phyloP scores from a whole-genome alignment of 2,888 invertebrate species.

The Pseudococcus viburni region DNA sequence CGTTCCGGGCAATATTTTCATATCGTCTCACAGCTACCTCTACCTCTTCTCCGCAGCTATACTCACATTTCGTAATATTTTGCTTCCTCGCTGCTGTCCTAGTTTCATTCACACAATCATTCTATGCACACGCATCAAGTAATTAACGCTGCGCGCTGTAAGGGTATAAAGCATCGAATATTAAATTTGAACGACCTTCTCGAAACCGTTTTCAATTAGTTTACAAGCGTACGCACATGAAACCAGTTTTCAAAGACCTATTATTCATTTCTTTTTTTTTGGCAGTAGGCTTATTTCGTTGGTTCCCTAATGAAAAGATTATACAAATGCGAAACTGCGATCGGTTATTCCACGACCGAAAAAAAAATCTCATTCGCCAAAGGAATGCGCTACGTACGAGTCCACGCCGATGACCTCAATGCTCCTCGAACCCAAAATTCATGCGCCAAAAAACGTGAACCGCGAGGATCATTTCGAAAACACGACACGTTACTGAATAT shows the following conservation, averaged over 20 bases:
- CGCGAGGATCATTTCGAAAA: neutral
- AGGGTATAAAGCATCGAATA: neutral
- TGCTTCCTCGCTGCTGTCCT: neutral
- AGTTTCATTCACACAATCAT: conserved; percentile 12
- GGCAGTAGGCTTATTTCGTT: conserved; percentile 44
- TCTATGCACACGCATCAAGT: neutral
- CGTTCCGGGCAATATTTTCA: too few relatives aligned
- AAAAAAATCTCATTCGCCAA: conserved; percentile 2
- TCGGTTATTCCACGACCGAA: neutral
- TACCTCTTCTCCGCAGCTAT: neutral
- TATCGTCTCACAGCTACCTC: neutral
- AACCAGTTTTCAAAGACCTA: conserved; percentile 24
- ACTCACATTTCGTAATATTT: conserved; percentile 8
- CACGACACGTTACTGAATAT: conserved; percentile 1
- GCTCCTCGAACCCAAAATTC: neutral
- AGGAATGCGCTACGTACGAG: neutral
- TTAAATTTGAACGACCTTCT: conserved; percentile 49
- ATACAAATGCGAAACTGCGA: conserved; percentile 6
- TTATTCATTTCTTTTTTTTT: conserved; percentile 41
- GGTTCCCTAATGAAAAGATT: conserved; percentile 24
- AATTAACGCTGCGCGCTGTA: neutral
- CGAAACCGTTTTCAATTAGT: conserved; percentile 31
- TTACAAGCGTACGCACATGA: neutral
- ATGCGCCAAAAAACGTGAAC: neutral
- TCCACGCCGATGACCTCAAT: conserved; percentile 1